Conservation (phyloP, 2,113 vertebrate genomes). For the Pachyramphus minor region DNA sequence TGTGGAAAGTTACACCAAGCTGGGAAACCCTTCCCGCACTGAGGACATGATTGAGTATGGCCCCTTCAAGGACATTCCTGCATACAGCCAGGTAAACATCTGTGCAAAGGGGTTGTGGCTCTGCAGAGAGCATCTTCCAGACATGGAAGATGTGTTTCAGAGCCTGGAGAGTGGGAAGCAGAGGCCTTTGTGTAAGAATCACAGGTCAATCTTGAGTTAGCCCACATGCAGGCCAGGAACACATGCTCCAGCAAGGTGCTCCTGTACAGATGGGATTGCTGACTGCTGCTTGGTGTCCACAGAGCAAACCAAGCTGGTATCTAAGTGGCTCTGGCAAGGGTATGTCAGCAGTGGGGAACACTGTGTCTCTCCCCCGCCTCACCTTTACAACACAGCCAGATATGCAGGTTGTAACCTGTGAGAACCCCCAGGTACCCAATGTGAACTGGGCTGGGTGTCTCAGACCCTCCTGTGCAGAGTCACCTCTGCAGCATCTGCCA, state of each 20-base stretch:
- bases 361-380: not conserved
- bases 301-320: not conserved
- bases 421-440: not conserved
- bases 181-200: not conserved
- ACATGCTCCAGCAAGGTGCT: fast-evolving
- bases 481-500: not conserved
- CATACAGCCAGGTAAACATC: conserved; percentile 85
- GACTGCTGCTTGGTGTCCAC: not conserved
- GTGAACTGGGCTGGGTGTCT: not conserved
- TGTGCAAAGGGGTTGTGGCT: not conserved
- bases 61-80: conserved; percentile 85
- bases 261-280: fast-evolving
- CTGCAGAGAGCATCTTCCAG: not conserved
- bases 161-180: not conserved
- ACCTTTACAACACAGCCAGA: fast-evolving
- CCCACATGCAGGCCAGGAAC: not conserved
- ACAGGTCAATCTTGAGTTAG: not conserved
- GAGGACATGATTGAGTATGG: conserved; percentile 94
- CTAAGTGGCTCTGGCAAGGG: not conserved
- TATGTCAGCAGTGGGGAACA: not conserved
- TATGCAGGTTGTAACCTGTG: fast-evolving
- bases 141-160: fast-evolving
- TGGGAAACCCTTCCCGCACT: conserved; percentile 88
- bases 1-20: conserved; percentile 92
- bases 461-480: not conserved